Conservation (phyloP, 2,113 vertebrate species). For the Microcebus lehilahytsara region DNA sequence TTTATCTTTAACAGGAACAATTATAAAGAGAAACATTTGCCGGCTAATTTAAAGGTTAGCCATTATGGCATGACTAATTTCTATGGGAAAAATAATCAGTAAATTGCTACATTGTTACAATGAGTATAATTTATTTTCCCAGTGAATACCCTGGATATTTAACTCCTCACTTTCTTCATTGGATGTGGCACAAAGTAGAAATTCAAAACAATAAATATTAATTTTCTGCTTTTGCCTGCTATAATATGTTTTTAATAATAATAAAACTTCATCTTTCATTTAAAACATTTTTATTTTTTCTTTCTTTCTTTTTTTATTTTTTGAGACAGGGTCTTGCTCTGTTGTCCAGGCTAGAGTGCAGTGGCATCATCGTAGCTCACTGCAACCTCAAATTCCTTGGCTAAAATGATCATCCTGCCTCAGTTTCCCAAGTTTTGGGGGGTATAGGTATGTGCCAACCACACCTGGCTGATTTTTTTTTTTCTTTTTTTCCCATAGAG, state of each 20-base stretch:
- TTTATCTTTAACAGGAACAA: slow-evolving; percentile 66
- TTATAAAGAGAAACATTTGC: slow-evolving; percentile 68
- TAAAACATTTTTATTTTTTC: background rate
- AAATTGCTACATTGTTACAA: slow-evolving; percentile 43
- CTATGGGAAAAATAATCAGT: slow-evolving; percentile 43
- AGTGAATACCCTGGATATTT: slow-evolving; percentile 19
- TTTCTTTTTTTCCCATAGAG: no score
- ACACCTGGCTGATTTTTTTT: no score
- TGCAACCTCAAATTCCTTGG: no score
- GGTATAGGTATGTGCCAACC: no score
- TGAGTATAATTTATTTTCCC: slow-evolving; percentile 37
- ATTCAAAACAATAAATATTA: background rate
- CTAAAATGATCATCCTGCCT: no score
- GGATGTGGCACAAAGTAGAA: background rate
- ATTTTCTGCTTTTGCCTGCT: background rate
- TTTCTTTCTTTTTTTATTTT: no score
- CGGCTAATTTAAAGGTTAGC: slow-evolving; percentile 59
- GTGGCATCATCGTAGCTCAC: no score
- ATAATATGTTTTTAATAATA: slow-evolving; percentile 10
- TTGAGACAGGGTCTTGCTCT: no score
- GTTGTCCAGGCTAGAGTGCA: no score
- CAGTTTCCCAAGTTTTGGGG: no score
- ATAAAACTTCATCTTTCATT: background rate
- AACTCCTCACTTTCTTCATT: slow-evolving; percentile 10
- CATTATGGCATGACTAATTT: slow-evolving; percentile 57